Base-by-base conservation (phyloP, 2,797 vertebrate species). In the Atherinosoma microstoma region DNA sequence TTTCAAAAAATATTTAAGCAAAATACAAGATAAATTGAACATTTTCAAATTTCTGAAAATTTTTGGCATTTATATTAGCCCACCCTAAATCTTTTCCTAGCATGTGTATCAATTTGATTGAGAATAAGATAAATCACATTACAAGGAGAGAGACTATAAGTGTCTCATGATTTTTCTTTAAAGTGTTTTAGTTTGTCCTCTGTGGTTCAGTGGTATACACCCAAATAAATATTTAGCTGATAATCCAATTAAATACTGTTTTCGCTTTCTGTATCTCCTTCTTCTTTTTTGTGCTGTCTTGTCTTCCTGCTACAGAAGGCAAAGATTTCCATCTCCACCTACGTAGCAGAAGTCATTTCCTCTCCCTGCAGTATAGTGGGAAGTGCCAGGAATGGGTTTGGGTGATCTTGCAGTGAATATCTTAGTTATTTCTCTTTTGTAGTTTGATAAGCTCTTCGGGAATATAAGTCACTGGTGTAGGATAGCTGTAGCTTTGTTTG, bases 291-390 rank as follows among this genome's bases (percentile, higher is more conserved):
- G 24, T 27, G 24, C 70, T 66, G 22, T 35, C 58, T 75, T 73
- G 51, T 70, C 54, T 83, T 84, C 58, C 70, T 82, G 67, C 64
- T 32, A 73, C 64, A 76, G 64, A 80, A 62, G 73, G 72, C 61
- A 76, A 51, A 76, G 85, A 88, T 84, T 84, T 80, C 67, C 32
- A 85, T 89, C 84, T 74, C 65, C 58, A 45, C 78, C 80, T 67
- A 74, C 35, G 27, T 62, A 64, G 42, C 69, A 75, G 64, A 66
- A 82, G 69, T 78, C 58, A 89, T 90, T 91, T 86, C 79, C 82
- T 83, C 60, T 82, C 69, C 38, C 35, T 68, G 76, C 67, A 35
- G 70, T 63, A 32, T 32, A 67, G 51, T 54, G 69, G 64, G 56
- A 86, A 80, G 79, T 58, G 47, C 38, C 45, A 63, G 20, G 64